Conservation (phyloP, 2,113 vertebrate genomes). For the Choloepus hoffmanni region DNA sequence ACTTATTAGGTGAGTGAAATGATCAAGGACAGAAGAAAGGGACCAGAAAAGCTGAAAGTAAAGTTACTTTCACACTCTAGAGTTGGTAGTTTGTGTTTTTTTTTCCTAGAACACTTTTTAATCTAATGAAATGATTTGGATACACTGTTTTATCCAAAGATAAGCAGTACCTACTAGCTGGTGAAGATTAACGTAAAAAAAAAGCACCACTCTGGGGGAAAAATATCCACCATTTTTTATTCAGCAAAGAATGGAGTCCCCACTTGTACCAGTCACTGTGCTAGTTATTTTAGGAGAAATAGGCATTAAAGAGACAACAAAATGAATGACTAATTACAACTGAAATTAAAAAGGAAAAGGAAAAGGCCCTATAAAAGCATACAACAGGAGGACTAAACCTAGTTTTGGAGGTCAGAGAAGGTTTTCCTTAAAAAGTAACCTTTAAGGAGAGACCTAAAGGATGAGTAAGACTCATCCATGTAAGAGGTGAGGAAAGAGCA, state of each 20-base stretch:
- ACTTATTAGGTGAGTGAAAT: no score
- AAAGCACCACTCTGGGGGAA: not conserved
- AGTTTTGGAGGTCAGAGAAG: not conserved
- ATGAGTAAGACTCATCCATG: not conserved
- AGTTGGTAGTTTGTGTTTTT: not conserved
- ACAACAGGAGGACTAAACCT: not conserved
- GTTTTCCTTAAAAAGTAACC: not conserved
- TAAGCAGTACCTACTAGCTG: not conserved
- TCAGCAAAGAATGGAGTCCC: not conserved
- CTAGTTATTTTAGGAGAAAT: not conserved
- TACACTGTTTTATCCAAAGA: not conserved
- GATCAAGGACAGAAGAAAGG: not conserved
- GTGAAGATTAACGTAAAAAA: not conserved
- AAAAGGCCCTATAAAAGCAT: not conserved
- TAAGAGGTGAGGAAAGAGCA: not conserved
- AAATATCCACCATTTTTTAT: not conserved
- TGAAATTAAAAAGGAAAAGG: conserved; percentile 36
- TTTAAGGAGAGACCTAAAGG: not conserved
- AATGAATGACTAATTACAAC: not conserved
- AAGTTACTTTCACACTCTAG: not conserved
- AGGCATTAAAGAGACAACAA: not conserved
- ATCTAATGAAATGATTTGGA: not conserved
- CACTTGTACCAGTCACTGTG: not conserved
- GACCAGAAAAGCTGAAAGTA: not conserved
- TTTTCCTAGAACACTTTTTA: not conserved